A percentile compares a stretch with the other conserved stretches of the same genome.
Evolutionary conservation across 2,797 vertebrate genomes (phyloP).

Genomic region (Argentina silus): DNA sequence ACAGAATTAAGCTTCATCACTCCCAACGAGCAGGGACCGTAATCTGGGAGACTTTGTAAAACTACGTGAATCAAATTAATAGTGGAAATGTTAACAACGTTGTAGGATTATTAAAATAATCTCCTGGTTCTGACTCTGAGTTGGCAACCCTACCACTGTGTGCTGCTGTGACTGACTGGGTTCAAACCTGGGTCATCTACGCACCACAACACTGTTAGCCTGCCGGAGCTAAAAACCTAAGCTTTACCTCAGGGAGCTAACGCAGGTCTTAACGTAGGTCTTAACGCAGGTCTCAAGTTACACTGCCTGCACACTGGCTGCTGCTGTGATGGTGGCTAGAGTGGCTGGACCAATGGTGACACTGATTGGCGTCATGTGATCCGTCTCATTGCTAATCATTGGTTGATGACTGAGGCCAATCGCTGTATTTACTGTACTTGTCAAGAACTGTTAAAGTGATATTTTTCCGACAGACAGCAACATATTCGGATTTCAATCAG

Average conservation of each 20-base stretch:
- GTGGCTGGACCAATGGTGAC: conserved; percentile 35
- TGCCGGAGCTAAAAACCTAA: too few species aligned
- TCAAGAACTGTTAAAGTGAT: conserved; percentile 32
- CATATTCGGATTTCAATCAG: conserved; percentile 24
- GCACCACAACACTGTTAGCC: too few species aligned
- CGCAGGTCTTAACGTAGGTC: too few species aligned
- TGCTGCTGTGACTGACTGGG: too few species aligned
- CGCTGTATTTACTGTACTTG: background rate
- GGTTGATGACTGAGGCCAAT: conserved; percentile 28
- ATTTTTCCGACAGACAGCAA: conserved; percentile 23
- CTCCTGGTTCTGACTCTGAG: background rate
- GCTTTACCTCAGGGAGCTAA: too few species aligned
- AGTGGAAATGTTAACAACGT: too few species aligned
- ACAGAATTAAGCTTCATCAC: background rate
- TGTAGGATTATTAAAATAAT: too few species aligned
- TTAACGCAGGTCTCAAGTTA: too few species aligned
- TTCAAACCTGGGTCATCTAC: too few species aligned
- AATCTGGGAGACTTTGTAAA: too few species aligned
- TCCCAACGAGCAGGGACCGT: too few species aligned
- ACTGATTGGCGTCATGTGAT: conserved; percentile 19
- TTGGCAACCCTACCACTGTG: background rate
- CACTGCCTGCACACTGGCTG: conserved; percentile 21
- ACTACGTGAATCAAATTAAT: too few species aligned
- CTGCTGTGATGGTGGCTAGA: conserved; percentile 57
- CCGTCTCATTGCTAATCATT: conserved; percentile 30